These are phyloP conservation scores for Pangasianodon gigas DNA, from an alignment of 2,113 vertebrate species.

Conservation along the genomic window DNA sequence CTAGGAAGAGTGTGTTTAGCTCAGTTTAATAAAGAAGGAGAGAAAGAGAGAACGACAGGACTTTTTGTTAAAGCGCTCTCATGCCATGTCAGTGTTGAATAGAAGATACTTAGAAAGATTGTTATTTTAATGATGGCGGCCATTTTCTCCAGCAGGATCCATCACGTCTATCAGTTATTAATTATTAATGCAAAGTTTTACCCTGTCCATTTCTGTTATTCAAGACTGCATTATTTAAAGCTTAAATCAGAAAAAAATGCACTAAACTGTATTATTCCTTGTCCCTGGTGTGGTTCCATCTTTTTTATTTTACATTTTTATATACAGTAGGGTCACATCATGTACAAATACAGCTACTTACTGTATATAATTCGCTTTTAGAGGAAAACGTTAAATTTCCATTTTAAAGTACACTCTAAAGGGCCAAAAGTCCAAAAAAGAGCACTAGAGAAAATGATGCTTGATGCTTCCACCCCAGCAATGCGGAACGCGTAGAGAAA, in stretches of 20 bases:
- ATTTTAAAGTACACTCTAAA: background rate
- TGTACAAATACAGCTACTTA: background rate
- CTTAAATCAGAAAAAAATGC: background rate
- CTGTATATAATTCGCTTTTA: background rate
- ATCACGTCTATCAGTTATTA: background rate
- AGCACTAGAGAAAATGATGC: background rate
- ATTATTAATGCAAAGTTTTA: background rate
- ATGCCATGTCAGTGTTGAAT: background rate
- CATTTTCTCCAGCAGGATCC: background rate
- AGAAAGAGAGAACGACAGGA: background rate
- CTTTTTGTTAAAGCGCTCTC: background rate
- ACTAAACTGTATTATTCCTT: background rate
- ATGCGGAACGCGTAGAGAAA: background rate
- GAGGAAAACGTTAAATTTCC: background rate
- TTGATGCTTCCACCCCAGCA: background rate
- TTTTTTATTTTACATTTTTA: background rate
- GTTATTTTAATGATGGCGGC: background rate
- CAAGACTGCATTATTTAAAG: background rate
- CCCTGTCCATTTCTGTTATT: background rate
- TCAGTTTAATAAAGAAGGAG: constrained; percentile 21
- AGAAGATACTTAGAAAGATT: background rate
- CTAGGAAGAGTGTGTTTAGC: constrained; percentile 9
- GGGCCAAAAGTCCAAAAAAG: background rate
- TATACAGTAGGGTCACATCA: background rate
- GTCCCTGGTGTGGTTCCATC: background rate